Base-by-base conservation (phyloP, 2,888 invertebrate genomes). In the Andrena trimmerana region DNA sequence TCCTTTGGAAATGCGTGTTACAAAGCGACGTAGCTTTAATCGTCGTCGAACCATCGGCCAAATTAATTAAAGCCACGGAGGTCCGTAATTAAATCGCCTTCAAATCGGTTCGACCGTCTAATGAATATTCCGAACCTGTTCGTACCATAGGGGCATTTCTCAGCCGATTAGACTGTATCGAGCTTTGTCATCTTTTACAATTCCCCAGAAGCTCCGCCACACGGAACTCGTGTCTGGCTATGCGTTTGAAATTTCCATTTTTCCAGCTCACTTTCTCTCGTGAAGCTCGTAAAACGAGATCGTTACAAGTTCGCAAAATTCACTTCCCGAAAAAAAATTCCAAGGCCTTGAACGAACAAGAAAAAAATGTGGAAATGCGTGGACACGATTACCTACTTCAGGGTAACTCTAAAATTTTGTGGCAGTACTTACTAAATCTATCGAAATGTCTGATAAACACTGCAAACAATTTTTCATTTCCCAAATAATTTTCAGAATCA, bases 41-140 rank as follows among this genome's bases (percentile, higher is more conserved):
- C 92, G 90, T 86, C 86, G 83, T 88, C 83, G 86, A 91, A 90
- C 90, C 90, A 92, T 91, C 91, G 89, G 81, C 84, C 89, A 91
- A 92, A 92, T 92, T 92, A 93, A 93, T 92, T 92, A 92, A 91
- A 90, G 89, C 86, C 42, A 54, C 88, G 86, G 89, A 68, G 88
- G 86, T 84, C 82, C 80, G 90, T 91, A 90, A 92, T 92, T 92
- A 91, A 92, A 92, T 92, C 89, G 90, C 89, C 90, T 88, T 89
- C 86, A 87, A 92, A 92, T 91, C 91, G 88, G 89, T 87, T 83
- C 83, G 88, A 72, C 86, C 89, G 89, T 86, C 89, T 91, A 90
- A 92, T 92, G 91, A 92, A 92, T 92, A 92, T 92, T 92, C 91
- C 84, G 72, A 76, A 72, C 85, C 80, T 80, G 86, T 83, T 90